A percentile compares a stretch with the other conserved stretches of the same genome.
These are phyloP conservation scores for Urocyon cinereoargenteus DNA, from an alignment of 2,797 vertebrate genomes.

Conservation along the genomic window DNA sequence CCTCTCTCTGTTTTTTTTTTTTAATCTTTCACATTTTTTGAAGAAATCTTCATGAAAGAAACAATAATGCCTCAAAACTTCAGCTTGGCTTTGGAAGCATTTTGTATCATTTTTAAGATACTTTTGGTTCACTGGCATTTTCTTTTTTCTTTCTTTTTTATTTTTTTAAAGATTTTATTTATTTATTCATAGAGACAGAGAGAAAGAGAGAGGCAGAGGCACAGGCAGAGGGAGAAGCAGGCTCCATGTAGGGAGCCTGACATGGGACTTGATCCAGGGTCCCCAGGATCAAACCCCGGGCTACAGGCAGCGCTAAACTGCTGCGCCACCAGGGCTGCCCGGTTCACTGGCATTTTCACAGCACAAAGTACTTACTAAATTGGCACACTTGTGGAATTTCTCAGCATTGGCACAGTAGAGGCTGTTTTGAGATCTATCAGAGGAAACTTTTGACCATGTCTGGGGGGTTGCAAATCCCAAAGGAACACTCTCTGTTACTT, in stretches of 20 bases:
- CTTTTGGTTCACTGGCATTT: too few species aligned
- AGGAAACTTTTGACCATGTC: neutral
- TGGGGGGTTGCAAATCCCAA: neutral
- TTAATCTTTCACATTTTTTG: neutral
- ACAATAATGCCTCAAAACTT: neutral
- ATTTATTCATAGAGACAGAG: too few species aligned
- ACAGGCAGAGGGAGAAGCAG: too few species aligned
- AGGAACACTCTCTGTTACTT: neutral
- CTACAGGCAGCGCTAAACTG: too few species aligned
- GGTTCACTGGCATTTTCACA: neutral
- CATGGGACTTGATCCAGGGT: too few species aligned
- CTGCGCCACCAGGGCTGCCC: too few species aligned
- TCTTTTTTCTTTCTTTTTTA: neutral
- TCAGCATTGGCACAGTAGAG: neutral
- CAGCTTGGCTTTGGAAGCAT: too few species aligned
- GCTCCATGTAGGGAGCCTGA: too few species aligned
- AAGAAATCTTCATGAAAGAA: neutral
- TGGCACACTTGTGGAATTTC: neutral
- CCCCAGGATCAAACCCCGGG: too few species aligned
- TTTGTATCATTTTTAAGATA: neutral
- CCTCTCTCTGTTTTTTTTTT: neutral
- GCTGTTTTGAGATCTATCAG: neutral
- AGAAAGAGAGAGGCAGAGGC: too few species aligned
- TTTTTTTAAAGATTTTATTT: too few species aligned
- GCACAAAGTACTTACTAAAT: neutral